Base-by-base conservation (phyloP, 2,888 invertebrate genomes). In the Pomacea canaliculata region DNA sequence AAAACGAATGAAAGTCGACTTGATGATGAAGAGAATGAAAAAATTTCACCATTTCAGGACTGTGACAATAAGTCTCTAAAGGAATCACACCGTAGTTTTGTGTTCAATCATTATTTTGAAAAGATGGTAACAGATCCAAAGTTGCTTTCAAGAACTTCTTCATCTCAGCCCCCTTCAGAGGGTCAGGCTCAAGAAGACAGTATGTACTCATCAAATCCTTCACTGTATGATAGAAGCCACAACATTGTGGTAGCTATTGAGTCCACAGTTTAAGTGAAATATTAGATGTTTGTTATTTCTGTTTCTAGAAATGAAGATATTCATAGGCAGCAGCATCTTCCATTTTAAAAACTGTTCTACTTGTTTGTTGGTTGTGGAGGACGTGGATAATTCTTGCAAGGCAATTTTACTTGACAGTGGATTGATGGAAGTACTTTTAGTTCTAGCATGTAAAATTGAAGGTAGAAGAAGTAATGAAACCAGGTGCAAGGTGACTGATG, bases 31-130 rank as follows among this genome's bases (percentile, higher is more conserved):
- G 77, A 79, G 56, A 81, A 84, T 68, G 78, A 81, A 59, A 86
- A 85, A 77, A 79, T 82, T 65, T 80, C 79, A 62, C 78, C 83
- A 8, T 81, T 81, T 51, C 71, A 78, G 69, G 85, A 87, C 71
- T 78, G 82, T 60, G 86, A 87, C 62, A 79, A 80, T 60, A 82
- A 83, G 16, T 87, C 87, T 37, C 76, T 87, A 10, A 86, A 84
- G 67, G 85, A 86, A 66, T 88, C 88, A 2, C 87, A 88, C 72
- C 85, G 85, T 80, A 85, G 85, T 79, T 88, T 85, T 82, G 85
- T 86, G 68, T 85, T 88, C 66, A 74, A 86, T 8, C 84, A 87
- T 65, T 88, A 84, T 76, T 86, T 88, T 78, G 84, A 86, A 75
- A 83, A 85, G 27, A 85, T 87, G 83, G 83, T 80, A 19, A 83